Conservation (phyloP, 1,140 invertebrate genomes). For the Trichoplusia ni region DNA sequence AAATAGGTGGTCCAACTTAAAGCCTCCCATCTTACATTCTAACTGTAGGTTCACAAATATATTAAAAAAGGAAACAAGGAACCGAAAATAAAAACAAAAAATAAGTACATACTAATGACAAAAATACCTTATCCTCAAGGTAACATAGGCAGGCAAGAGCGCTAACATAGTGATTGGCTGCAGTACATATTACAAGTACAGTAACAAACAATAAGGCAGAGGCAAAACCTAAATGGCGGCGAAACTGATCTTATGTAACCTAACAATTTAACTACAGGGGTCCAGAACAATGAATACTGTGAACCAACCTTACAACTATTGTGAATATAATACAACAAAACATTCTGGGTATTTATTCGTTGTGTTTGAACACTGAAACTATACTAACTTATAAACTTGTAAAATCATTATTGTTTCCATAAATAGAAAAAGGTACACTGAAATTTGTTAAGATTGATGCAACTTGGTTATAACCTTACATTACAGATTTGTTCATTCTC, state of each 20-base stretch:
- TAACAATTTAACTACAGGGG: slow-evolving; percentile 48
- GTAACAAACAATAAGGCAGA: slow-evolving; percentile 56
- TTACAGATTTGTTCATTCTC: slow-evolving; percentile 39
- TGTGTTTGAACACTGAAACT: slow-evolving; percentile 60
- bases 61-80: slow-evolving; percentile 31
- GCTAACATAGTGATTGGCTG: slow-evolving; percentile 42
- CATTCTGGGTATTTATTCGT: slow-evolving; percentile 54
- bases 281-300: slow-evolving; percentile 57
- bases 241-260: slow-evolving; percentile 46
- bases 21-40: slow-evolving; percentile 46
- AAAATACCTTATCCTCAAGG: slow-evolving; percentile 7
- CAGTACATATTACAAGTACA: slow-evolving; percentile 40
- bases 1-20: slow-evolving; percentile 60
- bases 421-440: slow-evolving; percentile 30
- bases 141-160: slow-evolving; percentile 41
- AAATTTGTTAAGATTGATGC: slow-evolving; percentile 19
- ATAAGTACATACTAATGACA: slow-evolving; percentile 38
- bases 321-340: slow-evolving; percentile 68
- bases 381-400: slow-evolving; percentile 41
- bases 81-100: slow-evolving; percentile 18
- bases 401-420: slow-evolving; percentile 19
- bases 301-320: slow-evolving; percentile 58
- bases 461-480: slow-evolving; percentile 5
- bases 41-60: slow-evolving; percentile 31
- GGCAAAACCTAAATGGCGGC: slow-evolving; percentile 51